Evolutionary conservation across 2,113 vertebrate species (phyloP), one percentile per base, ranked within the genome.

Genomic region (Agapornis roseicollis): DNA sequence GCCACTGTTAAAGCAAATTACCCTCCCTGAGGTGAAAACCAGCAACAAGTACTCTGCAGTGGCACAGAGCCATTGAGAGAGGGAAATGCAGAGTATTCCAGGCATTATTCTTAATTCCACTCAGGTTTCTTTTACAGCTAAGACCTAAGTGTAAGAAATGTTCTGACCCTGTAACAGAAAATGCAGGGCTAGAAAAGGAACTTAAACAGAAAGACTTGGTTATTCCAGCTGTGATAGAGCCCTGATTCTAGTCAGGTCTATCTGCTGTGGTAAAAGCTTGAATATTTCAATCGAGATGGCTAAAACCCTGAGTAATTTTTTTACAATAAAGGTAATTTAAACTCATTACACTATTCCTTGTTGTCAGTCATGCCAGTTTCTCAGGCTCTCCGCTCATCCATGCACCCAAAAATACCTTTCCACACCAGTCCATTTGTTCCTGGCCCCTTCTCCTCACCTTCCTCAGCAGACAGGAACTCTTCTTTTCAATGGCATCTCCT

Each of bases 381-480:
- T 73, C 27, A 0, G 11, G 55, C 28, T 28, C 44, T 85, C 31
- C 70, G 4, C 37, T 74, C 52, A 78, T 56, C 23, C 93, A 65
- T 29, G 33, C 83, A 79, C 65, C 35, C 80, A 76, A 28, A 90
- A 92, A 79, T 94, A 97, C 86, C 94, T 96, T 50, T 80, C 18
- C 68, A 56, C 27, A 83, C 7, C 46, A 70, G 22, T 73, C 28
- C 69, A 58, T 68, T 80, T 79, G 55, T 47, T 90, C 60, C 37
- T 25, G 13, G 39, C 77, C 52, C 37, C 24, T 73, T n/a, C 44
- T 85, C n/a, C 42, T 93, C 4, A 1, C 42, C 39, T 85, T 88
- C 64, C 47, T 85, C 72, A 90, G 64, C 37, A 80, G 29, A 15
- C 60, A 90, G n/a, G 9, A 33, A 9, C 14, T 86, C 52, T 60